Conservation (phyloP, 2,113 vertebrate species). For the Ciconia boyciana region DNA sequence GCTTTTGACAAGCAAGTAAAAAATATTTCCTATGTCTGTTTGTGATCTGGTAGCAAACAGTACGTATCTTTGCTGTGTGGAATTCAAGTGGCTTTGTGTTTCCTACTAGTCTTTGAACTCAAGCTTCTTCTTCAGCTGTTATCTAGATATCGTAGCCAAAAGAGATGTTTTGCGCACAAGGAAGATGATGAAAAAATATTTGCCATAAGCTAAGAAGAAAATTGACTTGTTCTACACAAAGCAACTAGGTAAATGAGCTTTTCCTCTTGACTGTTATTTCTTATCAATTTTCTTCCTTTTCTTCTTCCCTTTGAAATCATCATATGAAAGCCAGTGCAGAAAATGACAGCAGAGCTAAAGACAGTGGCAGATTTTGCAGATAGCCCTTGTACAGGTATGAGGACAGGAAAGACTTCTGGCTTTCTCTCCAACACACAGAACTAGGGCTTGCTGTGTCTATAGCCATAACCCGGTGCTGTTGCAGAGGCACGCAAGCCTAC, state of each 20-base stretch:
- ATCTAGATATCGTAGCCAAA: not conserved
- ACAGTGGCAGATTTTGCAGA: not conserved
- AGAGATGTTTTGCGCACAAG: not conserved
- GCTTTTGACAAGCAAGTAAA: not conserved
- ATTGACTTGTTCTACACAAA: constrained; percentile 21
- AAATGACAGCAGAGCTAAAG: not conserved
- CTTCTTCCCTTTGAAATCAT: not conserved
- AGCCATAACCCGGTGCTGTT: rapidly evolving
- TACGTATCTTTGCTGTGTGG: not conserved
- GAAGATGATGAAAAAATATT: not conserved
- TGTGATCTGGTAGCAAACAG: constrained; percentile 42
- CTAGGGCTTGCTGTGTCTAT: not conserved
- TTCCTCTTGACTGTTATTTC: not conserved
- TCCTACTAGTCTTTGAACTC: constrained; percentile 32
- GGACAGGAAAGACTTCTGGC: not conserved
- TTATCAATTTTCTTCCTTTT: not conserved
- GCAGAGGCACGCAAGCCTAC: not conserved
- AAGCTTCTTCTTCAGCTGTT: constrained; percentile 50
- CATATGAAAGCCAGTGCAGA: not conserved
- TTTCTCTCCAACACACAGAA: not conserved
- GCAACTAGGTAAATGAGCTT: constrained; percentile 10
- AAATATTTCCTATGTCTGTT: not conserved
- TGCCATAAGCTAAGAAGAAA: constrained; percentile 46
- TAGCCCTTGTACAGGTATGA: not conserved
- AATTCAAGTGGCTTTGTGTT: constrained; percentile 51